Evolutionary conservation across 2,888 invertebrate species (phyloP).

Genomic region (Lepas anatifera): DNA sequence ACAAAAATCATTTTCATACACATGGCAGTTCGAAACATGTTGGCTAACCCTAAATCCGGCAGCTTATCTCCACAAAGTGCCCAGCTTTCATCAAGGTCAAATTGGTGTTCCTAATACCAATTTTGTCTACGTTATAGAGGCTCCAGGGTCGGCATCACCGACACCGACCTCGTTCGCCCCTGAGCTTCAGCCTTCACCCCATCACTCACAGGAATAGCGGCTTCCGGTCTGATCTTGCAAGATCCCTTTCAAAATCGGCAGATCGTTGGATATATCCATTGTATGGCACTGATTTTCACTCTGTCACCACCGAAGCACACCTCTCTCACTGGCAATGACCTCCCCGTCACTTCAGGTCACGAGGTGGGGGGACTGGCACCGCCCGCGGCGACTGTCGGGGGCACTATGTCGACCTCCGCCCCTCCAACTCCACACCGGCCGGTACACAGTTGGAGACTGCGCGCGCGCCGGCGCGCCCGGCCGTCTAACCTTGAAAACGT

Average conservation of each 20-base stretch:
- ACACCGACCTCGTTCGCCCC: no score
- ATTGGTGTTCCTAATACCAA: no score
- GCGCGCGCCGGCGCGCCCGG: conserved; percentile 31
- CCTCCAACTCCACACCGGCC: neutral
- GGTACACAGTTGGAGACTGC: conserved; percentile 33
- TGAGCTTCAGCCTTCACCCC: neutral
- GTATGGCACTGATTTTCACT: no score
- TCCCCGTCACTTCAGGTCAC: conserved; percentile 29
- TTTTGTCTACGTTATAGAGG: no score
- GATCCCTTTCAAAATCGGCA: conserved; percentile 81
- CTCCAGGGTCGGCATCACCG: no score
- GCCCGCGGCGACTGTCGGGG: conserved; percentile 8
- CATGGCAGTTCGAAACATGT: no score
- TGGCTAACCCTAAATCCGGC: no score
- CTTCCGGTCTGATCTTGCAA: conserved; percentile 81
- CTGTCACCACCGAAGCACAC: no score
- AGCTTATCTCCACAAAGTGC: no score
- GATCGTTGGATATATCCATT: conserved; percentile 47
- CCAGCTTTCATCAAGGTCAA: no score
- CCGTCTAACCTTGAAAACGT: conserved; percentile 32
- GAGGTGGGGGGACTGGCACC: neutral
- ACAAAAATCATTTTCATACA: no score
- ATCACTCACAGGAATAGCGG: conserved; percentile 87
- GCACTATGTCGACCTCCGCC: neutral
- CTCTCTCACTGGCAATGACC: conserved; percentile 18